phyloP scores from a whole-genome alignment of 2,888 invertebrate genomes.

The Eupithecia pulchellata region DNA sequence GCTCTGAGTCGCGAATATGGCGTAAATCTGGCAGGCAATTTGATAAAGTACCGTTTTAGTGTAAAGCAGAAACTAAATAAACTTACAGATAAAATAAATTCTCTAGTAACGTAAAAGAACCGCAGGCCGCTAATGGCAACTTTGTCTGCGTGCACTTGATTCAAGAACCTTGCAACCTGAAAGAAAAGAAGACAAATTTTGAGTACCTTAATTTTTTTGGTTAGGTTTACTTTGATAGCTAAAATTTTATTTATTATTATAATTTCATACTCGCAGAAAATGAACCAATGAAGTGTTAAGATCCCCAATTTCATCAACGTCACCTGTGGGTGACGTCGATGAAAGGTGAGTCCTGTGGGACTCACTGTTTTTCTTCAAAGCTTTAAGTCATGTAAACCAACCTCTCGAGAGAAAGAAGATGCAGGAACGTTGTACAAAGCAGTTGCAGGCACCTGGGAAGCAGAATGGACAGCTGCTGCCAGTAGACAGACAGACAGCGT shows the following conservation, averaged over 20 bases:
- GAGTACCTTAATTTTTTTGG: not conserved
- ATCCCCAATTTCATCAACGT: not conserved
- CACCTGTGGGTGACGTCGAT: too few relatives aligned
- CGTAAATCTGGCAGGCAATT: not conserved
- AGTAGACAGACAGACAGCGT: slow-evolving; percentile 80
- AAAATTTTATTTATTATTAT: too few relatives aligned
- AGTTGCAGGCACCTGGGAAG: slow-evolving; percentile 52
- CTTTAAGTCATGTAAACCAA: slow-evolving; percentile 17
- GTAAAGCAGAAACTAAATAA: not conserved
- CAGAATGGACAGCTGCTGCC: slow-evolving; percentile 50
- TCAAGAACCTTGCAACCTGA: slow-evolving; percentile 84
- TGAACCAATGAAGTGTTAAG: not conserved
- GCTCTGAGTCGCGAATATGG: not conserved
- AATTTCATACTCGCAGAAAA: not conserved
- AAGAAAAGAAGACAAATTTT: slow-evolving; percentile 1
- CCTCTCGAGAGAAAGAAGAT: slow-evolving; percentile 54
- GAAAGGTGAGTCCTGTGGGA: too few relatives aligned
- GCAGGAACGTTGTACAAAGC: slow-evolving; percentile 51
- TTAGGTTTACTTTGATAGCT: not conserved
- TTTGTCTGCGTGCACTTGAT: slow-evolving; percentile 83
- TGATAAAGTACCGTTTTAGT: not conserved
- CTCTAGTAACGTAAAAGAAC: slow-evolving; percentile 83
- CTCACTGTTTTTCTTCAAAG: too few relatives aligned
- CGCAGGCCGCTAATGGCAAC: slow-evolving; percentile 79
- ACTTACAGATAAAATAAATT: slow-evolving; percentile 83